phyloP scores from a whole-genome alignment of 2,888 invertebrate species.

The Meghimatium bilineatum region DNA sequence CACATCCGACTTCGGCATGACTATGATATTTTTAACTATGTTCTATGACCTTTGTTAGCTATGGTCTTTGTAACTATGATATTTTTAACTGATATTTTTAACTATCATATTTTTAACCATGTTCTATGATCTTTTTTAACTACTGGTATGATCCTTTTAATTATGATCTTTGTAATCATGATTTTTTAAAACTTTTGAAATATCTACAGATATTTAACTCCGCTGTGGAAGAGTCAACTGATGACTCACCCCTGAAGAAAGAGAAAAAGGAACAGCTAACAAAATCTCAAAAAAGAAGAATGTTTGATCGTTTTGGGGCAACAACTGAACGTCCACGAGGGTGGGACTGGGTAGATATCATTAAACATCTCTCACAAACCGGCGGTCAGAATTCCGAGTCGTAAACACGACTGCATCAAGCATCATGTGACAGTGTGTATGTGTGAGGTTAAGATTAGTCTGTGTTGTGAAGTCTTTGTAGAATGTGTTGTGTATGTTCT shows the following conservation, averaged over 20 bases:
- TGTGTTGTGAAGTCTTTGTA: neutral
- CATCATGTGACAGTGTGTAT: neutral
- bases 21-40: too few relatives aligned
- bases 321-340: conserved; percentile 90
- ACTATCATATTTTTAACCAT: too few relatives aligned
- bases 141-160: too few relatives aligned
- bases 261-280: conserved; percentile 85
- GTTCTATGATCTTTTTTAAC: too few relatives aligned
- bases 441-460: neutral
- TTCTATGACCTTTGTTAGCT: too few relatives aligned
- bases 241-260: conserved; percentile 61
- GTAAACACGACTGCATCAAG: neutral
- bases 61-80: too few relatives aligned
- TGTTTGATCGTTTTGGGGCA: conserved; percentile 88
- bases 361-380: conserved; percentile 94
- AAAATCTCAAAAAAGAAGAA: conserved; percentile 92
- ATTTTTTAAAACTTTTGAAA: too few relatives aligned
- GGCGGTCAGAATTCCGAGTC: conserved; percentile 54
- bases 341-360: conserved; percentile 96
- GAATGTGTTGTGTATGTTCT: too few relatives aligned
- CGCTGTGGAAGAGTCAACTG: conserved; percentile 7
- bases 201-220: neutral
- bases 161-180: too few relatives aligned
- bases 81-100: too few relatives aligned
- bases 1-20: too few relatives aligned